These are phyloP conservation scores for Tethya wilhelma DNA, from an alignment of 37 sponge, comb jelly and placozoan species.

Conservation along the genomic window DNA sequence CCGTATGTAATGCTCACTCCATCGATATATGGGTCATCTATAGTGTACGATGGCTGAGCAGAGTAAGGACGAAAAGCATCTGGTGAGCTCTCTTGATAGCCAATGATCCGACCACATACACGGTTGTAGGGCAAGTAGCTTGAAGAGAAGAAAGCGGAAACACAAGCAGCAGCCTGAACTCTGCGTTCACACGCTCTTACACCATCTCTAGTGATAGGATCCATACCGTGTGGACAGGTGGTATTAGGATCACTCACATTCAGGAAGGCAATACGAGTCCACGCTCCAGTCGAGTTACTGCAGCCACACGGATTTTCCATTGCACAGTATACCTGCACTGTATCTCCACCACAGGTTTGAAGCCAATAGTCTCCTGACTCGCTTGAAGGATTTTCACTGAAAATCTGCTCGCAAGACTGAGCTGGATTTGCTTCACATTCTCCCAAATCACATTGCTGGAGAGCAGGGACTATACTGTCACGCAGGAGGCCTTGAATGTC, in stretches of 20 bases:
- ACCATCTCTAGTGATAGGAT: background rate
- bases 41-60: background rate
- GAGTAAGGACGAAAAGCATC: constrained; percentile 1
- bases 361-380: constrained; percentile 12
- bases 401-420: background rate
- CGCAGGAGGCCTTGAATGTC: too few species aligned
- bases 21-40: constrained; percentile 19
- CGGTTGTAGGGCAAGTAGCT: background rate
- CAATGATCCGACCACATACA: too few species aligned
- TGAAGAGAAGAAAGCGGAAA: background rate
- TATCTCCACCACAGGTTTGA: background rate
- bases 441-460: background rate
- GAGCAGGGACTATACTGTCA: constrained; percentile 5
- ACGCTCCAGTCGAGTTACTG: too few species aligned
- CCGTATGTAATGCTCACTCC: constrained; percentile 15
- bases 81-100: background rate
- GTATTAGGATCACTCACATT: constrained; percentile 29
- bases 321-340: constrained; percentile 1
- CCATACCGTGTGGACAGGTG: background rate
- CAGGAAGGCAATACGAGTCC: constrained; percentile 37
- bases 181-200: background rate
- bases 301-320: constrained; percentile 10
- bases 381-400: background rate
- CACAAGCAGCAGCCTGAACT: background rate
- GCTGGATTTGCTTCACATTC: too few species aligned